Evolutionary conservation across 2,113 vertebrate genomes (phyloP).

Genomic region (Chroicocephalus ridibundus): DNA sequence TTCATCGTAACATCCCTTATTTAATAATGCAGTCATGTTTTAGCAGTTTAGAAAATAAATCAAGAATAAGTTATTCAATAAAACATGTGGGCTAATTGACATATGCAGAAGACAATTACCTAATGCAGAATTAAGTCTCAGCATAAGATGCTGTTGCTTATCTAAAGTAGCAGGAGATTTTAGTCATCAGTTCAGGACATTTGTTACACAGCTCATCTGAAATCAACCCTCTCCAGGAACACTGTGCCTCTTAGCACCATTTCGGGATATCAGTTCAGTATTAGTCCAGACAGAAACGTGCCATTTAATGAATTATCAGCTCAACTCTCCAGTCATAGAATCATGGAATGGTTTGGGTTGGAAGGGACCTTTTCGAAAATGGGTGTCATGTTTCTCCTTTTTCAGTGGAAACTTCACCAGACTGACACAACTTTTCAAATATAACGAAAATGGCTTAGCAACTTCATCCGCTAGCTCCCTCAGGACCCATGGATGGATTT

Average conservation of each 20-base stretch:
- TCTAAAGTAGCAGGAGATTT: not conserved
- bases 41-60: not conserved
- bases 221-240: not conserved
- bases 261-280: not conserved
- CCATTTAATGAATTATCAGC: not conserved
- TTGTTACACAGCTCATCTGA: not conserved
- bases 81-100: not conserved
- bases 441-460: no score
- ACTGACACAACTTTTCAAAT: no score
- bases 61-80: not conserved
- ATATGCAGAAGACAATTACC: not conserved
- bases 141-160: not conserved
- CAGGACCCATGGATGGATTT: no score
- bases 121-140: not conserved
- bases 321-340: not conserved
- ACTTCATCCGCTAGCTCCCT: no score
- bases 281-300: not conserved
- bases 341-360: no score
- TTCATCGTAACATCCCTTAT: not conserved
- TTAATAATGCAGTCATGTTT: not conserved
- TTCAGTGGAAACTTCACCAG: no score
- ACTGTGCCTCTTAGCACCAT: not conserved
- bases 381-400: no score
- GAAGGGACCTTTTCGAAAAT: no score
- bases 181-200: not conserved